A percentile compares a stretch with the other conserved stretches of the same genome.
Evolutionary conservation across 2,113 vertebrate species (phyloP).

Genomic region (Fulmarus glacialis): DNA sequence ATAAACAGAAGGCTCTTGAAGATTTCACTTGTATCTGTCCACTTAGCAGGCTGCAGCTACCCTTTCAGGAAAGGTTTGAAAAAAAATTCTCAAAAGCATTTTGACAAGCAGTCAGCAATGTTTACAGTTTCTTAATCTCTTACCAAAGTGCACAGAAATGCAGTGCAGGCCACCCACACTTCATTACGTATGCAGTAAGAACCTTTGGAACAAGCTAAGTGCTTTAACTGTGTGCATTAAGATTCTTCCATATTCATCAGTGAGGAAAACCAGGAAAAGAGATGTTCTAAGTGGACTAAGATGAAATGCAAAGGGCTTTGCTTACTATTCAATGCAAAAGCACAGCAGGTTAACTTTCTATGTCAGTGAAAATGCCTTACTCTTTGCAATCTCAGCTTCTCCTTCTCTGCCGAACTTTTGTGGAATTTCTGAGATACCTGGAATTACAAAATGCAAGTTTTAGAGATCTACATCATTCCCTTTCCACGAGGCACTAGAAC

Average conservation of each 20-base stretch:
- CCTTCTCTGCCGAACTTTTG: slow-evolving; percentile 72
- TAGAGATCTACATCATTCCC: neutral
- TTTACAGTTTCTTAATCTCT: neutral
- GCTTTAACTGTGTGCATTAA: neutral
- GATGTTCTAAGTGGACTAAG: neutral
- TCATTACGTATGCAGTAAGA: neutral
- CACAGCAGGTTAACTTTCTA: neutral
- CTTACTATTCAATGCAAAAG: neutral
- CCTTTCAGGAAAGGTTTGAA: neutral
- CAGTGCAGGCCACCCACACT: neutral
- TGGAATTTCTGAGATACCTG: slow-evolving; percentile 67
- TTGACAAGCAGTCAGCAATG: neutral
- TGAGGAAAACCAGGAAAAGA: neutral
- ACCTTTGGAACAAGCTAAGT: neutral
- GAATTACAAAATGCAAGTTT: slow-evolving; percentile 17
- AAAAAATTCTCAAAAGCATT: neutral
- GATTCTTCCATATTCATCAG: neutral
- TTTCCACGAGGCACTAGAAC: neutral
- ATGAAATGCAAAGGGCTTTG: neutral
- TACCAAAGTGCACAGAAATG: neutral
- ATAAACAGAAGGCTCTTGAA: neutral
- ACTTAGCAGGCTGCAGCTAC: neutral
- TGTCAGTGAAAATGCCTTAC: slow-evolving; percentile 62
- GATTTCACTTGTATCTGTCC: neutral
- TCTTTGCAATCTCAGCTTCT: slow-evolving; percentile 69